Conservation (phyloP, 2,888 invertebrate species). For the Clepsis dumicolana region DNA sequence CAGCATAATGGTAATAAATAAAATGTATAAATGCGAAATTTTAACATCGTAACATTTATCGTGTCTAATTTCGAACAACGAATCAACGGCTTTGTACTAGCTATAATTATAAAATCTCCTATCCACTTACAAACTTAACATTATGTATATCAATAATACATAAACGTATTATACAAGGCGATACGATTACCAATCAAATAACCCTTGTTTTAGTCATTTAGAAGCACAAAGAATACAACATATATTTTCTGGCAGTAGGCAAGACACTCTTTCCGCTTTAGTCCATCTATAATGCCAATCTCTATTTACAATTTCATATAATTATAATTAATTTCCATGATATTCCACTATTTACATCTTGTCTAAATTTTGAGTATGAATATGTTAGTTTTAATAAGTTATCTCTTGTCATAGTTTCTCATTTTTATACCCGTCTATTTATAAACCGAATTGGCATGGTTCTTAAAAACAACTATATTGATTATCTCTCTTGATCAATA, state of each 20-base stretch:
- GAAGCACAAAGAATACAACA: slow-evolving; percentile 35
- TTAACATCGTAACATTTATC: slow-evolving; percentile 26
- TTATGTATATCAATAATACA: slow-evolving; percentile 54
- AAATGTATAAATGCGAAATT: slow-evolving; percentile 16
- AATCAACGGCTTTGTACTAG: slow-evolving; percentile 61
- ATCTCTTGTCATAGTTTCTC: slow-evolving; percentile 26
- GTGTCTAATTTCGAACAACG: slow-evolving; percentile 20
- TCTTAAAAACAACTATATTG: not conserved
- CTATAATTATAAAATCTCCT: slow-evolving; percentile 63
- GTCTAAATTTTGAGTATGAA: slow-evolving; percentile 26
- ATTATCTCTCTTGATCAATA: not conserved
- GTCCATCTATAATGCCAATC: slow-evolving; percentile 1
- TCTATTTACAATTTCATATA: slow-evolving; percentile 16
- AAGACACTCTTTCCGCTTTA: slow-evolving; percentile 2
- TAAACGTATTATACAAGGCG: slow-evolving; percentile 17
- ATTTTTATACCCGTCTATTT: not conserved
- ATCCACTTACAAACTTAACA: slow-evolving; percentile 67
- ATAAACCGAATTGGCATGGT: not conserved
- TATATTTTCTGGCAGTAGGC: slow-evolving; percentile 7
- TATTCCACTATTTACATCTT: slow-evolving; percentile 26
- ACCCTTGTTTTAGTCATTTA: slow-evolving; percentile 21
- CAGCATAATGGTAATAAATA: not conserved
- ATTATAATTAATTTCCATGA: slow-evolving; percentile 17
- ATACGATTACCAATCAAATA: slow-evolving; percentile 13
- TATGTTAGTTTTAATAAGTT: slow-evolving; percentile 24